Conservation (phyloP, 2,888 invertebrate genomes). For the Eilema griseolum region DNA sequence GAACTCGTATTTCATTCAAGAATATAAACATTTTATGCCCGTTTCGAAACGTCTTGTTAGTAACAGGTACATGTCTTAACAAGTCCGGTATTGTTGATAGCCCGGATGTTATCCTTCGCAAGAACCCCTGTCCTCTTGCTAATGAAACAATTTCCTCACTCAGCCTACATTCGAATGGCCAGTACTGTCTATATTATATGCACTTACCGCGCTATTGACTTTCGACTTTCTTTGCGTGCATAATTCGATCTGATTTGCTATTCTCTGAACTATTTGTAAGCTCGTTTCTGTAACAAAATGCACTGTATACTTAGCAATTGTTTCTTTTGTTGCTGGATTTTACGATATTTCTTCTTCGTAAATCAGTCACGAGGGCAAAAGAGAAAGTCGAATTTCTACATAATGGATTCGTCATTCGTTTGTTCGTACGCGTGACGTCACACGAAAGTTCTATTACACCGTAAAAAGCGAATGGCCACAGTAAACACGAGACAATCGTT, state of each 20-base stretch:
- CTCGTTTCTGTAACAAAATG: not conserved
- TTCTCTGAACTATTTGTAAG: not conserved
- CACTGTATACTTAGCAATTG: not conserved
- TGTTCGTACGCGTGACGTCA: constrained; percentile 33
- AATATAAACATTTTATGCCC: not conserved
- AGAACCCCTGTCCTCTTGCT: constrained; percentile 33
- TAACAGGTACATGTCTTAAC: constrained; percentile 18
- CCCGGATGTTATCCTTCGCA: constrained; percentile 20
- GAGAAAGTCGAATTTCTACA: constrained; percentile 59
- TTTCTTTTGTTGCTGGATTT: constrained; percentile 8
- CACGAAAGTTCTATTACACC: constrained; percentile 18
- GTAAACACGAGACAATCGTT: constrained; percentile 19
- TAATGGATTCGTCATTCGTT: constrained; percentile 41
- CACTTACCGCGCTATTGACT: constrained; percentile 32
- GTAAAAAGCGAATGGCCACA: constrained; percentile 23
- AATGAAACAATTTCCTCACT: constrained; percentile 45
- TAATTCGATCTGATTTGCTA: not conserved
- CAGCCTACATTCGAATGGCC: constrained; percentile 23
- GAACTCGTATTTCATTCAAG: not conserved
- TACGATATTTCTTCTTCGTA: constrained; percentile 19
- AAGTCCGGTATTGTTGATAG: constrained; percentile 10
- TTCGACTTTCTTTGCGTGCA: constrained; percentile 33
- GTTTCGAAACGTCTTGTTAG: not conserved
- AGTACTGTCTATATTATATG: constrained; percentile 18
- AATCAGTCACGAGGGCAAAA: constrained; percentile 52